A percentile compares a stretch with the other conserved stretches of the same genome.
These are phyloP conservation scores for Schrankia costaestrigalis DNA, from an alignment of 2,888 invertebrate species.

Conservation along the genomic window DNA sequence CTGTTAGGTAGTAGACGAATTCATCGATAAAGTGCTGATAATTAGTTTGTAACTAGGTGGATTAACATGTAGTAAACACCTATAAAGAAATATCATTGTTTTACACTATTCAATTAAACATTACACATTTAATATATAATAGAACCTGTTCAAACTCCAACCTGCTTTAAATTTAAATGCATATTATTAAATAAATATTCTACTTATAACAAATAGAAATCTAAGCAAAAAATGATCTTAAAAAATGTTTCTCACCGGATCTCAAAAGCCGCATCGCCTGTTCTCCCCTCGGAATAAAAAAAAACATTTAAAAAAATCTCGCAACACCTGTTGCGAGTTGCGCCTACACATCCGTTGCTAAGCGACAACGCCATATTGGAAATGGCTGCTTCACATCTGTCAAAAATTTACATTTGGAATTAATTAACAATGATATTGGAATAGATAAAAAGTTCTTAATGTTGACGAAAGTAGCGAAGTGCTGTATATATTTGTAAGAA, in stretches of 20 bases:
- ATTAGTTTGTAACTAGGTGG: no score
- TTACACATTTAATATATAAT: neutral
- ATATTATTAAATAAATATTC: no score
- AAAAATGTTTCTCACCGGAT: slow-evolving; percentile 55
- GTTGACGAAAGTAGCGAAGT: neutral
- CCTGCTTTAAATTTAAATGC: slow-evolving; percentile 11
- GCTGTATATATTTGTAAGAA: no score
- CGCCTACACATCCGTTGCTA: slow-evolving; percentile 67
- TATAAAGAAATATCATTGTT: no score
- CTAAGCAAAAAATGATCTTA: slow-evolving; percentile 28
- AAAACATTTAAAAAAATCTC: slow-evolving; percentile 50
- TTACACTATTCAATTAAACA: no score
- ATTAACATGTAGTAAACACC: no score
- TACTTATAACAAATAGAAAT: slow-evolving; percentile 19
- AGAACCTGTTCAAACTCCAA: slow-evolving; percentile 2
- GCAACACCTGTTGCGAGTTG: slow-evolving; percentile 63
- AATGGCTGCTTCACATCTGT: slow-evolving; percentile 69
- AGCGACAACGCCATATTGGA: slow-evolving; percentile 56
- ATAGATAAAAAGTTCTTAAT: slow-evolving; percentile 5
- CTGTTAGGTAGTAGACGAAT: no score
- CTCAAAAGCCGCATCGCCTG: slow-evolving; percentile 64
- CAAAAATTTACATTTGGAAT: slow-evolving; percentile 63
- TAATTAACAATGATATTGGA: slow-evolving; percentile 28
- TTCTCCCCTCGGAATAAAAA: slow-evolving; percentile 36
- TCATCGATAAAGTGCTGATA: no score